These are phyloP conservation scores for Crematogaster levior DNA, from an alignment of 2,888 invertebrate genomes.

Conservation along the genomic window DNA sequence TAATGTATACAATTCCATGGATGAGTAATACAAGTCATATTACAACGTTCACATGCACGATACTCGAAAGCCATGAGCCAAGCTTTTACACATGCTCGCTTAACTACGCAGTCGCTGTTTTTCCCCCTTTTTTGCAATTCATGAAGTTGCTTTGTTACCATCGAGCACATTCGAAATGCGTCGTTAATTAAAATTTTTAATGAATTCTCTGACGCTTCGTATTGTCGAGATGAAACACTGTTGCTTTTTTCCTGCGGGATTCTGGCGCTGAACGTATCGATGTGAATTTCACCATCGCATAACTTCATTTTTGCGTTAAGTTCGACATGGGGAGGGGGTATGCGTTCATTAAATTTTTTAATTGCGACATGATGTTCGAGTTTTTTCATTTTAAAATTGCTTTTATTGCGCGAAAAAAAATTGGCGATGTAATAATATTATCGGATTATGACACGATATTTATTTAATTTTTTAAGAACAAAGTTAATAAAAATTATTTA, in stretches of 20 bases:
- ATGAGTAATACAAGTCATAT: not conserved
- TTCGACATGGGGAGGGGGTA: not conserved
- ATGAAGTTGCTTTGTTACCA: constrained; percentile 42
- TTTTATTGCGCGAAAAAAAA: not conserved
- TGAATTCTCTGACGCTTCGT: constrained; percentile 46
- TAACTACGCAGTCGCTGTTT: constrained; percentile 19
- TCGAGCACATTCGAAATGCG: constrained; percentile 42
- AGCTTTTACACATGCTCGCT: constrained; percentile 23
- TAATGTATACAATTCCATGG: not conserved
- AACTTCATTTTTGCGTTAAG: constrained; percentile 43
- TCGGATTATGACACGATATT: not conserved
- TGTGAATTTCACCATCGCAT: constrained; percentile 36
- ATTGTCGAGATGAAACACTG: constrained; percentile 39
- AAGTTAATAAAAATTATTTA: not conserved
- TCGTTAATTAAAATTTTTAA: constrained; percentile 53
- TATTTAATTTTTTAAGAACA: not conserved
- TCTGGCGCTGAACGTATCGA: constrained; percentile 38
- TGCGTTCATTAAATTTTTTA: constrained; percentile 45
- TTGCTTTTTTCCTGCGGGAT: constrained; percentile 26
- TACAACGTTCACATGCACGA: not conserved
- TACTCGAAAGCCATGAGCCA: constrained; percentile 6
- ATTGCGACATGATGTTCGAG: constrained; percentile 24
- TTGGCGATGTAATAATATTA: not conserved
- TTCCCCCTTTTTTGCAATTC: constrained; percentile 13
- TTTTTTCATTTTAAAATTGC: constrained; percentile 25